Conservation (phyloP, 2,797 vertebrate genomes). For the Neostethus bicornis region DNA sequence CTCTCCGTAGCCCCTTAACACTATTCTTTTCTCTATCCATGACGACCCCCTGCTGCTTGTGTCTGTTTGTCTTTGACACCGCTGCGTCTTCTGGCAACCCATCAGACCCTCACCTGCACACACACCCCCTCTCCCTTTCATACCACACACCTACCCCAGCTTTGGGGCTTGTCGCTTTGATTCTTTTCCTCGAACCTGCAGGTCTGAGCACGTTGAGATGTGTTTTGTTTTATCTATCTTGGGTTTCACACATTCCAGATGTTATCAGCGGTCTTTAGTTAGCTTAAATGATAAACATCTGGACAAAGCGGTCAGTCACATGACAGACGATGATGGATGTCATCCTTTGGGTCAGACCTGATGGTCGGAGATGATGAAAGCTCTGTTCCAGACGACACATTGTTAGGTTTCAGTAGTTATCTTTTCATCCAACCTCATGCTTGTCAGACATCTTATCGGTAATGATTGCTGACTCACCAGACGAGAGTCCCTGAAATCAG, state of each 20-base stretch:
- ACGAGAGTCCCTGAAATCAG: conserved; percentile 26
- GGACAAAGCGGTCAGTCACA: conserved; percentile 47
- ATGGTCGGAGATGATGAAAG: conserved; percentile 46
- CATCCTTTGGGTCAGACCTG: conserved; percentile 31
- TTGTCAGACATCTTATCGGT: conserved; percentile 27
- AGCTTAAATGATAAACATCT: conserved; percentile 59
- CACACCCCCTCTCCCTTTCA: neutral
- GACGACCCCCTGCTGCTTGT: conserved; percentile 42
- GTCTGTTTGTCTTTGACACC: conserved; percentile 36
- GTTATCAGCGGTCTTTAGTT: conserved; percentile 58
- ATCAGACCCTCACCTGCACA: conserved; percentile 26
- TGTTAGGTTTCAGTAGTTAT: conserved; percentile 30
- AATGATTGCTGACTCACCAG: conserved; percentile 22
- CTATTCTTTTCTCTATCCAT: conserved; percentile 36
- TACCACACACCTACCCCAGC: conserved; percentile 11
- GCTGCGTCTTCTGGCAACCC: conserved; percentile 18
- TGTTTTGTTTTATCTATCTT: conserved; percentile 67
- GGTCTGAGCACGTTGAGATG: conserved; percentile 53
- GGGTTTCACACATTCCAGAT: conserved; percentile 74
- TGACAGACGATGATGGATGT: conserved; percentile 56
- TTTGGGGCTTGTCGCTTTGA: conserved; percentile 20
- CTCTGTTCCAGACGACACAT: conserved; percentile 7
- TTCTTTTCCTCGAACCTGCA: conserved; percentile 30
- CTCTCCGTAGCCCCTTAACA: neutral
- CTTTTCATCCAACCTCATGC: conserved; percentile 24